phyloP scores from a whole-genome alignment of 1,140 invertebrate genomes.

The Mamestra configurata region DNA sequence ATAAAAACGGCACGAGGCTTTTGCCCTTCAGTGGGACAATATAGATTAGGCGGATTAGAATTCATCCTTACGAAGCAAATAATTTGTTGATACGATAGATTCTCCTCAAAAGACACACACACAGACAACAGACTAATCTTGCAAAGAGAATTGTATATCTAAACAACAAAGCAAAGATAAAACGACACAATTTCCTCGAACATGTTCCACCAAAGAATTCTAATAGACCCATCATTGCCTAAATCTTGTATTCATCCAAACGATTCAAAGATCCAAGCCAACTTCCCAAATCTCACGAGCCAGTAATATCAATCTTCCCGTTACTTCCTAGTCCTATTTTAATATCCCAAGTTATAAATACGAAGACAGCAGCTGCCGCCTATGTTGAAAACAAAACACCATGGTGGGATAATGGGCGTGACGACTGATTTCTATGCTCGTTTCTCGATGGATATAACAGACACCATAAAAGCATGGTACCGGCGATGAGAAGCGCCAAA shows the following conservation, averaged over 20 bases:
- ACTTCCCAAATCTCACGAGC: conserved; percentile 4
- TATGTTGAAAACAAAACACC: conserved; percentile 44
- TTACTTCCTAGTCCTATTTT: conserved; percentile 58
- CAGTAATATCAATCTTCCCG: neutral
- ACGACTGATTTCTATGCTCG: conserved; percentile 32
- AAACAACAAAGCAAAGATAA: neutral
- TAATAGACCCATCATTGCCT: conserved; percentile 2
- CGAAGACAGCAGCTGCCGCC: conserved; percentile 50
- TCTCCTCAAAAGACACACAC: too few species aligned
- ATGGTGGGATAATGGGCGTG: conserved; percentile 46
- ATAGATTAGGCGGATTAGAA: too few species aligned
- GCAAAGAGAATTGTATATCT: neutral
- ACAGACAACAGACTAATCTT: neutral
- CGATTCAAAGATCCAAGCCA: neutral
- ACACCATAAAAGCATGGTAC: conserved; percentile 16
- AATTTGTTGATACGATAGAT: too few species aligned
- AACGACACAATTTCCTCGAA: neutral
- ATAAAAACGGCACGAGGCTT: too few species aligned
- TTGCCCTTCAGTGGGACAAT: too few species aligned
- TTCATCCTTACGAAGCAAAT: too few species aligned
- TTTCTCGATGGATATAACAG: conserved; percentile 44
- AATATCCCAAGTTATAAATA: conserved; percentile 51
- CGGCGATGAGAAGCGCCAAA: conserved; percentile 9
- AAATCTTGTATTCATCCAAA: neutral
- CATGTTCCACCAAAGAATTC: neutral